phyloP scores from a whole-genome alignment of 2,888 invertebrate species.

The Ichneumoninae sp. region DNA sequence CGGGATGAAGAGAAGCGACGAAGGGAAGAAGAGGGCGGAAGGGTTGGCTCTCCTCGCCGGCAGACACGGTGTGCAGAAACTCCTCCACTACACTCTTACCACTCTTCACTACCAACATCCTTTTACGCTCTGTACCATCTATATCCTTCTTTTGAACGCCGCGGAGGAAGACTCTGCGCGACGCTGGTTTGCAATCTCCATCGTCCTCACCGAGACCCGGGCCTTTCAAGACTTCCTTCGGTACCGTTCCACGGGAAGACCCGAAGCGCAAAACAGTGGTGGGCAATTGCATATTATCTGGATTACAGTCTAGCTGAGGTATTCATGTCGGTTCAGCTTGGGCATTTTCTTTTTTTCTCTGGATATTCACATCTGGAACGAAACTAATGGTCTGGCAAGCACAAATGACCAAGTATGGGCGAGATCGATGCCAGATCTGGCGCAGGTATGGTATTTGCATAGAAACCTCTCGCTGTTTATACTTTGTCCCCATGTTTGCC shows the following conservation, averaged over 20 bases:
- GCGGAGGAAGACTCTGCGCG: slow-evolving; percentile 48
- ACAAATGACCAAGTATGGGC: not conserved
- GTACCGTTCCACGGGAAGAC: slow-evolving; percentile 29
- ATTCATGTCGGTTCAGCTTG: slow-evolving; percentile 6
- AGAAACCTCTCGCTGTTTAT: not conserved
- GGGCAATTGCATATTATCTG: slow-evolving; percentile 65
- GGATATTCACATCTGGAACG: slow-evolving; percentile 3
- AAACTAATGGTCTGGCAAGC: not conserved
- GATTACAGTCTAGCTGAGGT: slow-evolving; percentile 19
- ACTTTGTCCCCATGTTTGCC: not conserved
- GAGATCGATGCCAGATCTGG: not conserved
- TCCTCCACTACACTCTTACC: slow-evolving; percentile 55
- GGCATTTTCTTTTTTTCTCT: not conserved
- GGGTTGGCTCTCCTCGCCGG: slow-evolving; percentile 57
- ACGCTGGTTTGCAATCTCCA: slow-evolving; percentile 68
- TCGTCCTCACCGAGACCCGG: slow-evolving; percentile 62
- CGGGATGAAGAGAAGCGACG: slow-evolving; percentile 68
- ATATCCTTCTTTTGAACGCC: slow-evolving; percentile 67
- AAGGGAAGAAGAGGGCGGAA: slow-evolving; percentile 54
- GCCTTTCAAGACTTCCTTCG: slow-evolving; percentile 51
- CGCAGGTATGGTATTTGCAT: not conserved
- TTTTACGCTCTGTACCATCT: slow-evolving; percentile 55
- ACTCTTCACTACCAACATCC: slow-evolving; percentile 64
- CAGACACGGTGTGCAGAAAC: slow-evolving; percentile 60
- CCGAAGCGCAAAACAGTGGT: slow-evolving; percentile 43